Evolutionary conservation across 2,797 vertebrate genomes (phyloP).

Genomic region (Sitta carolinensis): DNA sequence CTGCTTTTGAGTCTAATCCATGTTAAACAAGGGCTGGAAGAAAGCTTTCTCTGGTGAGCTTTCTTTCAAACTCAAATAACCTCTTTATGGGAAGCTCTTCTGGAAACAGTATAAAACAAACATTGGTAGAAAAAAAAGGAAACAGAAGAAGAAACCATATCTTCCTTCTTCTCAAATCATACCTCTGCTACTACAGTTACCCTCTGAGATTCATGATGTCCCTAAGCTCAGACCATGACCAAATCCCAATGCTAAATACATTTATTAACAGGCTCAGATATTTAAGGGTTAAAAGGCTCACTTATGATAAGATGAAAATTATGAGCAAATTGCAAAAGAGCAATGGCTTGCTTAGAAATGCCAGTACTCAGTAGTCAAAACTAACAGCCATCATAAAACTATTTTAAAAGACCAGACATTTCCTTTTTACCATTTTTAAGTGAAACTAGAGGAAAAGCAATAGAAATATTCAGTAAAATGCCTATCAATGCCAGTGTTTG

Average conservation of each 20-base stretch:
- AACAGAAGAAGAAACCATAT: background rate
- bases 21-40: background rate
- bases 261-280: background rate
- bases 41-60: background rate
- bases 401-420: background rate
- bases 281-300: background rate
- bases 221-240: background rate
- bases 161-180: background rate
- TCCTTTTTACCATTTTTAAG: background rate
- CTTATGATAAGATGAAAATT: background rate
- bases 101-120: background rate
- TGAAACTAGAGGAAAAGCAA: background rate
- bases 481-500: background rate
- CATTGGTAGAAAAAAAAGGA: rapidly evolving
- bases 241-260: background rate
- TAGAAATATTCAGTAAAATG: background rate
- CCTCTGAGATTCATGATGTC: no score
- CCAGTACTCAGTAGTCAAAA: background rate
- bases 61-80: background rate
- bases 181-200: background rate
- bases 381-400: background rate
- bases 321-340: background rate
- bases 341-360: background rate
- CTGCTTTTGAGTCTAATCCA: background rate
- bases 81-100: background rate